phyloP scores from a whole-genome alignment of 2,113 vertebrate species.

The Chaetodon trifascialis region DNA sequence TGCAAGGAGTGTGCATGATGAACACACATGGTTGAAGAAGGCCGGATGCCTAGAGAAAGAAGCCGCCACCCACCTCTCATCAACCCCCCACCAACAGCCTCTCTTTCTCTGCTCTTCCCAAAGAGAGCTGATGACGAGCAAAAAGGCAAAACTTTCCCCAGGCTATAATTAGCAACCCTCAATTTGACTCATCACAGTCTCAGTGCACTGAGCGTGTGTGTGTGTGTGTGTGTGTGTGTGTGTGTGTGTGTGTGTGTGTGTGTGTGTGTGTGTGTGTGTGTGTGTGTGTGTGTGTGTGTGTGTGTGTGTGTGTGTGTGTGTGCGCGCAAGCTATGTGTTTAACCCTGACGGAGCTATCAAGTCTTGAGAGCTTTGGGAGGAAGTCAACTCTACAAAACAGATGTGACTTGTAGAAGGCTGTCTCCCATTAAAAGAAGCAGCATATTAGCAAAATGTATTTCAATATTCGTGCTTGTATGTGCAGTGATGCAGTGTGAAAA shows the following conservation, averaged over 20 bases:
- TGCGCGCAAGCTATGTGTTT: slow-evolving; percentile 46
- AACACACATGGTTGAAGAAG: slow-evolving; percentile 30
- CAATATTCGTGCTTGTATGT: neutral
- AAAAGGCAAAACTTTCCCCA: slow-evolving; percentile 57
- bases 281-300: slow-evolving; percentile 16
- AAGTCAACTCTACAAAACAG: slow-evolving; percentile 59
- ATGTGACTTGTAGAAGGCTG: slow-evolving; percentile 52
- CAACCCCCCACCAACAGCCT: slow-evolving; percentile 30
- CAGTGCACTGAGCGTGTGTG: slow-evolving; percentile 19
- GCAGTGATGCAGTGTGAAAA: neutral
- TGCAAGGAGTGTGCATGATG: slow-evolving; percentile 43
- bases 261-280: slow-evolving; percentile 16
- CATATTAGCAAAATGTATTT: neutral
- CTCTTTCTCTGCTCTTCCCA: slow-evolving; percentile 53
- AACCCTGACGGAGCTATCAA: slow-evolving; percentile 62
- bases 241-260: slow-evolving; percentile 16
- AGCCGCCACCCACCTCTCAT: slow-evolving; percentile 47
- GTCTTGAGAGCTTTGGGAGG: slow-evolving; percentile 51
- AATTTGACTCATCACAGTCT: slow-evolving; percentile 76
- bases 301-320: slow-evolving; percentile 16
- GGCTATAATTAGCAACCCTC: slow-evolving; percentile 81
- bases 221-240: slow-evolving; percentile 16
- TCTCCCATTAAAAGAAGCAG: slow-evolving; percentile 17
- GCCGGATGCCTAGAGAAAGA: slow-evolving; percentile 61
- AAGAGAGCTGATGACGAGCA: slow-evolving; percentile 60